Conservation (phyloP, 2,797 vertebrate genomes). For the Esox masquinongy region DNA sequence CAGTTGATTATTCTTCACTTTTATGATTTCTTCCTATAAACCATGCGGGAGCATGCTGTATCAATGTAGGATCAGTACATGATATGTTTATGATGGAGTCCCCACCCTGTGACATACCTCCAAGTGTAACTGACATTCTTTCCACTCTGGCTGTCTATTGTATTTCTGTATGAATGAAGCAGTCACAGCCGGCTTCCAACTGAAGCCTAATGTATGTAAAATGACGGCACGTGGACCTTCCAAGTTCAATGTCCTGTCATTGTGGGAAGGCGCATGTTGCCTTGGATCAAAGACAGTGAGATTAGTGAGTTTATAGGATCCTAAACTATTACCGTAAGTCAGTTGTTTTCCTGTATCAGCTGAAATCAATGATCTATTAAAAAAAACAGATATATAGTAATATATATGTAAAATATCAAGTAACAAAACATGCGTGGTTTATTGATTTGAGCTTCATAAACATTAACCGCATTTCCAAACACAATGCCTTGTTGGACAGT, state of each 20-base stretch:
- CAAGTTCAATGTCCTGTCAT: background rate
- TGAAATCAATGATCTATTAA: background rate
- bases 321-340: no score
- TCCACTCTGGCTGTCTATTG: background rate
- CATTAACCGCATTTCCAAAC: background rate
- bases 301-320: no score
- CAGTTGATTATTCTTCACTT: background rate
- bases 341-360: background rate
- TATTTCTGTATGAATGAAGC: background rate
- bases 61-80: slow-evolving; percentile 19
- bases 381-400: background rate
- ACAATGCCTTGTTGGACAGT: background rate
- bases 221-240: background rate
- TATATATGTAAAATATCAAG: background rate
- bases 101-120: slow-evolving; percentile 5
- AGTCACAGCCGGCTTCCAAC: background rate
- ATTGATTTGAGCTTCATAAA: background rate
- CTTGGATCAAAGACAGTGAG: no score
- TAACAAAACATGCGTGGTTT: background rate
- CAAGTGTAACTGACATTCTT: slow-evolving; percentile 36
- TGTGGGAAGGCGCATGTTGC: background rate
- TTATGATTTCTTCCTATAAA: background rate
- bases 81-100: slow-evolving; percentile 15
- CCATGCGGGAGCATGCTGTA: slow-evolving; percentile 3
- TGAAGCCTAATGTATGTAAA: background rate